Conservation (phyloP, 2,888 invertebrate genomes). For the Hyles lineata region DNA sequence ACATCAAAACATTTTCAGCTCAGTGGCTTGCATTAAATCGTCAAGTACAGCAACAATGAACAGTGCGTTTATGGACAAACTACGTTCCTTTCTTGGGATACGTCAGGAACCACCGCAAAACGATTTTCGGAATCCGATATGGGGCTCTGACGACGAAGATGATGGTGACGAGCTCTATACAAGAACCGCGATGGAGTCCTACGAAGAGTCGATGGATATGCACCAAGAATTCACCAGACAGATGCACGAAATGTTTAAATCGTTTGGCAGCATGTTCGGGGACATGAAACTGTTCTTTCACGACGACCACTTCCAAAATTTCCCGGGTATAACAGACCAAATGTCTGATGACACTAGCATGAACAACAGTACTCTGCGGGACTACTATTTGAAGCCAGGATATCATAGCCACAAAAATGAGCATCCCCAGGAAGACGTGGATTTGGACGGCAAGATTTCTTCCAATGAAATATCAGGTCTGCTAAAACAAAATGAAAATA, state of each 20-base stretch:
- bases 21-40: constrained; percentile 47
- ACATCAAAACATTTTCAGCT: constrained; percentile 44
- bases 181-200: constrained; percentile 57
- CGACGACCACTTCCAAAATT: constrained; percentile 53
- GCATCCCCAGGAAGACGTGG: constrained; percentile 61
- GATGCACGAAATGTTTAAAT: constrained; percentile 71
- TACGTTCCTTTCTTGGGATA: constrained; percentile 70
- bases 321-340: constrained; percentile 45
- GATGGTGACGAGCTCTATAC: constrained; percentile 75
- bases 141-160: constrained; percentile 78
- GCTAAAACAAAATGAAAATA: constrained; percentile 64
- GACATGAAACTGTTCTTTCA: constrained; percentile 67
- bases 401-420: constrained; percentile 59
- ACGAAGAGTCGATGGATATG: constrained; percentile 55
- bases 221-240: constrained; percentile 68
- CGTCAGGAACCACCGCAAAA: constrained; percentile 66
- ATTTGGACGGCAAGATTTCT: constrained; percentile 77
- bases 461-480: constrained; percentile 75
- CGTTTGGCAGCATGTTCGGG: constrained; percentile 70
- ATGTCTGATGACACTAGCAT: constrained; percentile 51
- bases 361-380: constrained; percentile 64
- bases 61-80: constrained; percentile 65
- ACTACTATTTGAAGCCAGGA: constrained; percentile 78
- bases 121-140: constrained; percentile 80
- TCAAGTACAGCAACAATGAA: constrained; percentile 56